A percentile compares a stretch with the other conserved stretches of the same genome.
These are phyloP conservation scores for Eunapius fragilis DNA, from an alignment of 37 sponge, comb jelly and placozoan genomes.

Conservation along the genomic window DNA sequence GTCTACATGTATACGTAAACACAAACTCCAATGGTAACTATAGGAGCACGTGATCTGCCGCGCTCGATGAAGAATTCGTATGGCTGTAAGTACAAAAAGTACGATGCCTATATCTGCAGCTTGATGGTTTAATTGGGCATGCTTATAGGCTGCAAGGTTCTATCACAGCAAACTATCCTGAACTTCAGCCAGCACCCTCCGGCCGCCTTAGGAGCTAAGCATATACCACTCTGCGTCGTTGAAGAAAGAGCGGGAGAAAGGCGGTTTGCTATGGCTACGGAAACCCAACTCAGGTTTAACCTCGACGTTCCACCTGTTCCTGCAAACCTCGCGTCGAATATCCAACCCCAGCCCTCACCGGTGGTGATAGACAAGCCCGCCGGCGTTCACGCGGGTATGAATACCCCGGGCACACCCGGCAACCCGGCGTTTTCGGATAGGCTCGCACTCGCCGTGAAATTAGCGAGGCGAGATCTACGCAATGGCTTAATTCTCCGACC, in stretches of 20 bases:
- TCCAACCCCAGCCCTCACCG: slow-evolving; percentile 55
- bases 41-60: too few species aligned
- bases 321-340: slow-evolving; percentile 21
- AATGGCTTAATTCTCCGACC: neutral
- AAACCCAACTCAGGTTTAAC: slow-evolving; percentile 58
- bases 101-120: too few species aligned
- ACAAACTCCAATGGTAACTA: too few species aligned
- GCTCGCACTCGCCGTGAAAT: slow-evolving; percentile 57
- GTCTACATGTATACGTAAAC: too few species aligned
- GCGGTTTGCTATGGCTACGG: slow-evolving; percentile 19
- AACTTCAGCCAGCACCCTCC: neutral
- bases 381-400: too few species aligned
- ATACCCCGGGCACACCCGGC: neutral
- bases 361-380: slow-evolving; percentile 48
- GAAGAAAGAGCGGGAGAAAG: slow-evolving; percentile 24
- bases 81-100: too few species aligned
- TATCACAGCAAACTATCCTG: slow-evolving; percentile 2
- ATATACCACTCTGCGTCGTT: slow-evolving; percentile 7
- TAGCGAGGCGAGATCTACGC: slow-evolving; percentile 57
- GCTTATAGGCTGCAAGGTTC: neutral
- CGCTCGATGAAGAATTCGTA: too few species aligned
- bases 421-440: slow-evolving; percentile 11
- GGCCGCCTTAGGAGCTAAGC: slow-evolving; percentile 2
- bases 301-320: slow-evolving; percentile 21
- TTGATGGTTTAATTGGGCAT: too few species aligned